A percentile compares a stretch with the other conserved stretches of the same genome.
Conservation (phyloP, 2,113 vertebrate species). For the Trinectes maculatus region DNA sequence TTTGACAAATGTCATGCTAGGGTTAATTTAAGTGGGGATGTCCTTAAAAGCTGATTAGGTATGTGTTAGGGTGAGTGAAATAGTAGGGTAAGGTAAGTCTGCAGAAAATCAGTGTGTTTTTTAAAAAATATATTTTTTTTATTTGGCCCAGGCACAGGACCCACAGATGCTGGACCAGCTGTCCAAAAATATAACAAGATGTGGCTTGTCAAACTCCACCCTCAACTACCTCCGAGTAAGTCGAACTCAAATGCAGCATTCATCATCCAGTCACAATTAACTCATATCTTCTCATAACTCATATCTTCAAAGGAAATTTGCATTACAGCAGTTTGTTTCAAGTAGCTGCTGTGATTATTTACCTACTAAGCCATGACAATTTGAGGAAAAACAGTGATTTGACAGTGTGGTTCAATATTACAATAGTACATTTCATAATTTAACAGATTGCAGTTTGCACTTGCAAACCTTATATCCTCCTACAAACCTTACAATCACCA, state of each 20-base stretch:
- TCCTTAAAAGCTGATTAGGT: background rate
- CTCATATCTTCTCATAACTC: background rate
- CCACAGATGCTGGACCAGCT: slow-evolving; percentile 99
- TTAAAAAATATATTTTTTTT: background rate
- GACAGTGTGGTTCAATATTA: no score
- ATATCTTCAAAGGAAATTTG: background rate
- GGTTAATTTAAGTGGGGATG: no score
- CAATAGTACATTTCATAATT: no score
- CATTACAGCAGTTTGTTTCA: background rate
- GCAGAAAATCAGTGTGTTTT: background rate
- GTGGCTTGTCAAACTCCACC: slow-evolving; percentile 98
- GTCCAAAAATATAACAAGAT: slow-evolving; percentile 99
- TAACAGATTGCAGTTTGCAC: no score
- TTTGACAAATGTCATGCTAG: no score
- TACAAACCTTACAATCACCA: no score
- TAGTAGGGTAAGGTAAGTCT: background rate
- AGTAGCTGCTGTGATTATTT: background rate
- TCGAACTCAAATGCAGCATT: background rate
- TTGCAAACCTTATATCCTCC: no score
- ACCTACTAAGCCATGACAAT: no score
- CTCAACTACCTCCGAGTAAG: slow-evolving; percentile 99
- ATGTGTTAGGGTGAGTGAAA: background rate
- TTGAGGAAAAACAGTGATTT: no score
- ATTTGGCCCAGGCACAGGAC: slow-evolving; percentile 91
- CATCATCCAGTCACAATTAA: background rate